Evolutionary conservation across 1,140 invertebrate genomes (phyloP).

Genomic region (Eumeta japonica): DNA sequence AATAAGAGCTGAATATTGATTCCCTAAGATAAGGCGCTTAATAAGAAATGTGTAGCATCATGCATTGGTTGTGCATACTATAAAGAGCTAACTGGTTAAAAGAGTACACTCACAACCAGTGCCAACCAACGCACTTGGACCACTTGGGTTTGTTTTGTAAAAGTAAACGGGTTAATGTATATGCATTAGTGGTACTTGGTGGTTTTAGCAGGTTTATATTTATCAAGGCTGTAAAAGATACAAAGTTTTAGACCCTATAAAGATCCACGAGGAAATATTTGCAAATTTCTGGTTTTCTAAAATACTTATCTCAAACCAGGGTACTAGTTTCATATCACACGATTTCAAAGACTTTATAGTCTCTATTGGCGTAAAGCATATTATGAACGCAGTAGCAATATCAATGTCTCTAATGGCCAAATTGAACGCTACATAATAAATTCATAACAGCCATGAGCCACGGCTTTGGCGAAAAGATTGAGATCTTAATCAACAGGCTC

Average conservation of each 20-base stretch:
- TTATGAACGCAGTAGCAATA: constrained; percentile 16
- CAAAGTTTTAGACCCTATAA: constrained; percentile 1
- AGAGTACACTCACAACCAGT: constrained; percentile 2
- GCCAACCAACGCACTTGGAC: neutral
- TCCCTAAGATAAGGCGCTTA: constrained; percentile 6
- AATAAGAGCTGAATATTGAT: constrained; percentile 4
- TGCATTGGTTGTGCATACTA: constrained; percentile 7
- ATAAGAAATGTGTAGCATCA: constrained; percentile 10
- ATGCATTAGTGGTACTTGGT: constrained; percentile 8
- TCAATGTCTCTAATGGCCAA: constrained; percentile 25
- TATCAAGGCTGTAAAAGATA: constrained; percentile 8
- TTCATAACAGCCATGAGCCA: too few relatives aligned
- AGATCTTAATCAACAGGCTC: too few relatives aligned
- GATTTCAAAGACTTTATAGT: too few relatives aligned
- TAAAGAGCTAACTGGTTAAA: constrained; percentile 1
- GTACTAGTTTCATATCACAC: constrained; percentile 7
- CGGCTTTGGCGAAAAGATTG: too few relatives aligned
- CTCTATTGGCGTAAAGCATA: constrained; percentile 10
- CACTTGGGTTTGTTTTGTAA: constrained; percentile 1
- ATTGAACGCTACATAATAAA: constrained; percentile 19
- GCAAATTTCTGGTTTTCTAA: neutral
- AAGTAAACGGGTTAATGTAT: too few relatives aligned
- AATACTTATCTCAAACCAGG: constrained; percentile 1
- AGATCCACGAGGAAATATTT: neutral
- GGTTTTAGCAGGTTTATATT: constrained; percentile 9